Evolutionary conservation across 2,888 invertebrate species (phyloP).

Genomic region (Meiosimyza decipiens): DNA sequence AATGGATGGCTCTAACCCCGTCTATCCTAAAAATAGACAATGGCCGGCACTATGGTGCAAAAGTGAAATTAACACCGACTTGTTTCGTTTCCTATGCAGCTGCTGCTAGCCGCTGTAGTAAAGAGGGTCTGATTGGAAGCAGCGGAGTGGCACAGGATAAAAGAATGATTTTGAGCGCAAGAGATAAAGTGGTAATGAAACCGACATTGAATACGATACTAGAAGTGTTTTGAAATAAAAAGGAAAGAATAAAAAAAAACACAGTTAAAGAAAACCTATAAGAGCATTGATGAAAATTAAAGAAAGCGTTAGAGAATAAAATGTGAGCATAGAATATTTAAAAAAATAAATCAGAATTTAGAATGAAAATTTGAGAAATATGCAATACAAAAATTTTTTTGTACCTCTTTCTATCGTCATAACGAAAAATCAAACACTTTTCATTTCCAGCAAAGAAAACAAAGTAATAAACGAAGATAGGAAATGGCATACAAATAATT

Average conservation of each 20-base stretch:
- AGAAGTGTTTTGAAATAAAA: background rate
- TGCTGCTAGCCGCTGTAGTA: background rate
- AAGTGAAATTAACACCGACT: background rate
- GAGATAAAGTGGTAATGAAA: background rate
- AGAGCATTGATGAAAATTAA: too few relatives aligned
- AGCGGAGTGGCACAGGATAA: background rate
- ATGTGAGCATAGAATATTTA: background rate
- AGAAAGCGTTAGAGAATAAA: background rate
- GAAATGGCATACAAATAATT: background rate
- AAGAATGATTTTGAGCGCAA: background rate
- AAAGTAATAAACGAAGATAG: background rate
- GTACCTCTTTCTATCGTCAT: conserved; percentile 18
- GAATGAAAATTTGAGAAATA: too few relatives aligned
- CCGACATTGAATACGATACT: conserved; percentile 3
- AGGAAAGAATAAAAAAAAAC: background rate
- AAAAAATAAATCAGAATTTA: background rate
- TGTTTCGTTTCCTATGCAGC: too few relatives aligned
- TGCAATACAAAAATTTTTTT: too few relatives aligned
- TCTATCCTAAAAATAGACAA: too few relatives aligned
- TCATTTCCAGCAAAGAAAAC: background rate
- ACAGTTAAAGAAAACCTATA: too few relatives aligned
- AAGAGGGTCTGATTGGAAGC: background rate
- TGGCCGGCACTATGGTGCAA: background rate
- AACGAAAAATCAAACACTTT: conserved; percentile 34
- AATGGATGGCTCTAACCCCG: too few relatives aligned